Conservation (phyloP, 2,888 invertebrate species). For the Macaria notata region DNA sequence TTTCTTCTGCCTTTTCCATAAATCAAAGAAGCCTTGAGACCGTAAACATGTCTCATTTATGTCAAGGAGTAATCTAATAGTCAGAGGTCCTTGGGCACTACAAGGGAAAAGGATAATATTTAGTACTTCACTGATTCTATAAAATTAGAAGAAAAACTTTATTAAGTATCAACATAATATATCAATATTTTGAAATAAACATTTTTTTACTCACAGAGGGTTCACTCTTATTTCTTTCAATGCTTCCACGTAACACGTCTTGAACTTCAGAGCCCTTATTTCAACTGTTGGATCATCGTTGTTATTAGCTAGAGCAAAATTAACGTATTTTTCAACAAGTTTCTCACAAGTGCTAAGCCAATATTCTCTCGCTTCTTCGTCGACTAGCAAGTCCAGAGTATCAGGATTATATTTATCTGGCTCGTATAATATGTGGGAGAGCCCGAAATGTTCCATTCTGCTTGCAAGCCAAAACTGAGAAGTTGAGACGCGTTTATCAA, state of each 20-base stretch:
- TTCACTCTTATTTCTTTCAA: constrained; percentile 88
- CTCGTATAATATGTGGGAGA: constrained; percentile 86
- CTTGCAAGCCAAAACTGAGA: constrained; percentile 15
- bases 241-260: constrained; percentile 90
- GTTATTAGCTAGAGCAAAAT: constrained; percentile 88
- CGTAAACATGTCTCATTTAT: constrained; percentile 95
- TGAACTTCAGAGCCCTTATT: constrained; percentile 91
- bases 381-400: constrained; percentile 93
- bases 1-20: constrained; percentile 92
- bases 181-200: no score
- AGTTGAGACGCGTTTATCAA: constrained; percentile 29
- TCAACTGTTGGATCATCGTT: constrained; percentile 88
- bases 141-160: no score
- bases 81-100: constrained; percentile 90
- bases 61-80: constrained; percentile 94
- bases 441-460: constrained; percentile 74
- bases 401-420: constrained; percentile 93
- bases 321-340: constrained; percentile 92
- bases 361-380: constrained; percentile 93
- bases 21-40: constrained; percentile 95
- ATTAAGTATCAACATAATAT: no score
- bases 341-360: constrained; percentile 96
- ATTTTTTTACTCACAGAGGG: constrained; percentile 86
- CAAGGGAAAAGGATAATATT: constrained; percentile 36
- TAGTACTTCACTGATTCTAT: no score